These are phyloP conservation scores for Holothuria leucospilota DNA, from an alignment of 53 echinoderm and acorn worm species.

Conservation along the genomic window DNA sequence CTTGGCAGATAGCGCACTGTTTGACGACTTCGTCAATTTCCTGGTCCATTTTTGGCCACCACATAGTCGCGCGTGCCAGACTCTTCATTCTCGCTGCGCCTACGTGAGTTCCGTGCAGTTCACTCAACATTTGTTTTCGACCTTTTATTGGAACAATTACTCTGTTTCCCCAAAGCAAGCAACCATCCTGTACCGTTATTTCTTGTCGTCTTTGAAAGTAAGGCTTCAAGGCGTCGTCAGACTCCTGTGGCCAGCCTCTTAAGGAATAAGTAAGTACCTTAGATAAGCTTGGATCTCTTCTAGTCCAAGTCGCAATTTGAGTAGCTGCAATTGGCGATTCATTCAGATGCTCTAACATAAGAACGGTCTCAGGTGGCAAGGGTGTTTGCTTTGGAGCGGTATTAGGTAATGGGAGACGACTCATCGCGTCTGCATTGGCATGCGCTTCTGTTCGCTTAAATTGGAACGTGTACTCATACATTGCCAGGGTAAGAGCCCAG, in stretches of 20 bases:
- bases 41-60: slow-evolving; percentile 66
- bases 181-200: slow-evolving; percentile 59
- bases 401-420: slow-evolving; percentile 54
- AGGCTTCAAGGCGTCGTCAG: too few relatives aligned
- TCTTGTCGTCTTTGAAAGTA: slow-evolving; percentile 35
- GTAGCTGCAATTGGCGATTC: too few relatives aligned
- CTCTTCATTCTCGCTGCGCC: slow-evolving; percentile 50
- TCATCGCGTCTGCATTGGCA: slow-evolving; percentile 66
- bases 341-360: slow-evolving; percentile 47
- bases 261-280: too few relatives aligned
- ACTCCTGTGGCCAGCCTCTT: too few relatives aligned
- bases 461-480: slow-evolving; percentile 52
- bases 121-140: slow-evolving; percentile 33
- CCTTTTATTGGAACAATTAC: slow-evolving; percentile 39
- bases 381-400: slow-evolving; percentile 1
- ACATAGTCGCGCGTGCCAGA: slow-evolving; percentile 50
- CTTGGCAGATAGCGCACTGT: slow-evolving; percentile 22
- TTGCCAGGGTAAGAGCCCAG: slow-evolving; percentile 64
- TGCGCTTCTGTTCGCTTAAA: slow-evolving; percentile 56
- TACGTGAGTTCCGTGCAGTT: slow-evolving; percentile 32
- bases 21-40: slow-evolving; percentile 39
- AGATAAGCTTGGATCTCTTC: too few relatives aligned
- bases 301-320: too few relatives aligned
- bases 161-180: slow-evolving; percentile 56
- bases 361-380: slow-evolving; percentile 61